Base-by-base conservation (phyloP, 1,140 invertebrate species). In the Aphaenogaster ashmeadi region DNA sequence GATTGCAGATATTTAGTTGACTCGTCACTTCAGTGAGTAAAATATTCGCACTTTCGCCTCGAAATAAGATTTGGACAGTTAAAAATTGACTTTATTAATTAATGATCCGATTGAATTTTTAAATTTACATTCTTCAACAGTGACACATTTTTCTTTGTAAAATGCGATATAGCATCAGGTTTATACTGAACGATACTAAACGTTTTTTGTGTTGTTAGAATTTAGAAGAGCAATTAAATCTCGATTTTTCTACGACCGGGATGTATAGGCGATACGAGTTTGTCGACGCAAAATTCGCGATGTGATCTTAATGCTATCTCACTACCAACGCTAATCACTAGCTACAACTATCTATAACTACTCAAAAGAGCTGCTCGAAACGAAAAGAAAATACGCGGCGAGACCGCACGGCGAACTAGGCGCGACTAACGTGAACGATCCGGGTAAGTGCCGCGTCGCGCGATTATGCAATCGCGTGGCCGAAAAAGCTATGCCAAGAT, bases 401-500 rank as follows among this genome's bases (percentile, higher is more conserved):
- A 64, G 72, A 77, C 66, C 85, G 74, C 62, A 86, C 58, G 50
- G 58, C 69, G 89, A 91, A 88, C 90, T 85, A 90, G 74, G 9
- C 89, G 52, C 88, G 90, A 91, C 89, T 87, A 79, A 89, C 67
- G 54, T 72, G 27, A 47, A 87, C 79, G 84, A 52, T 38, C 74
- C 69, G 85, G 41, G 13, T 69, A 44, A 56, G 50, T 36, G 15
- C 36, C 87, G 78, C 80, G 67, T 88, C 88, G 87, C 44, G 66
- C 85, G 84, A 86, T 94, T 94, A 93, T 92, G 93, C 93, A 94
- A 94, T 90, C 38, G 62, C 88, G 64, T 93, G 93, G 91, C 93
- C 92, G 86, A 91, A 93, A 92, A 91, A 89, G 84, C 88, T 52
- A 91, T 94, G 93, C 93, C 93, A 94, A 94, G 91, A 87, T 92